These are phyloP conservation scores for Drosophila meridiana DNA, from an alignment of 2,888 invertebrate genomes.

Conservation along the genomic window DNA sequence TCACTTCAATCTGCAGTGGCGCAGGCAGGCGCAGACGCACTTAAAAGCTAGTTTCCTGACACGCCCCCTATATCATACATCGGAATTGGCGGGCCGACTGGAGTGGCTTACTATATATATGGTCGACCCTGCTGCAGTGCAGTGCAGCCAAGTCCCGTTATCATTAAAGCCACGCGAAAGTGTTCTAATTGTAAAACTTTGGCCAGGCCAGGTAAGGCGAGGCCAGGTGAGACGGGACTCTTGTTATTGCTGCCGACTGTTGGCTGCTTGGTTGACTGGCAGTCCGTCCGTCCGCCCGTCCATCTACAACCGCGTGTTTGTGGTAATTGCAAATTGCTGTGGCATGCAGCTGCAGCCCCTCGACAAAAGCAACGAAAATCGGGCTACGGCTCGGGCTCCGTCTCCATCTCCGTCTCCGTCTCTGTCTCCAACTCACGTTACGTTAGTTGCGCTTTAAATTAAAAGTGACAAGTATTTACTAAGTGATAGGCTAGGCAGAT, in stretches of 20 bases:
- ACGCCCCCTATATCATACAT: constrained; percentile 56
- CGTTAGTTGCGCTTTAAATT: constrained; percentile 66
- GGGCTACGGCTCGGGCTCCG: background rate
- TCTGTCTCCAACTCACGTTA: background rate
- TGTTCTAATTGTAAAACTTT: constrained; percentile 72
- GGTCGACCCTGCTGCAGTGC: constrained; percentile 14
- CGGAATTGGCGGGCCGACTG: constrained; percentile 18
- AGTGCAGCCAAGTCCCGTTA: constrained; percentile 40
- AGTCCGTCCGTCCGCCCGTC: constrained; percentile 13
- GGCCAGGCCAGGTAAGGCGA: constrained; percentile 25
- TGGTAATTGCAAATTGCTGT: constrained; percentile 78
- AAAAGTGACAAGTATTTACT: constrained; percentile 81
- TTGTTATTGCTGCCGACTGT: constrained; percentile 15
- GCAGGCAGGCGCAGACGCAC: constrained; percentile 64
- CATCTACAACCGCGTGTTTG: constrained; percentile 68
- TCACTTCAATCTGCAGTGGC: constrained; percentile 43
- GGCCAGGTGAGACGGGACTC: background rate
- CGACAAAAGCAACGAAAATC: constrained; percentile 1
- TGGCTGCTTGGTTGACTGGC: background rate
- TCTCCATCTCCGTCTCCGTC: too few relatives aligned
- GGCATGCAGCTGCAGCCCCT: constrained; percentile 64
- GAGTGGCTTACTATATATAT: constrained; percentile 5
- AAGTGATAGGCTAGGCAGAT: constrained; percentile 50
- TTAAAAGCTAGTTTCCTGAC: constrained; percentile 76
- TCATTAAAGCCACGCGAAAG: constrained; percentile 67